These are phyloP conservation scores for Psilopogon haemacephalus DNA, from an alignment of 2,113 vertebrate species.

Conservation along the genomic window DNA sequence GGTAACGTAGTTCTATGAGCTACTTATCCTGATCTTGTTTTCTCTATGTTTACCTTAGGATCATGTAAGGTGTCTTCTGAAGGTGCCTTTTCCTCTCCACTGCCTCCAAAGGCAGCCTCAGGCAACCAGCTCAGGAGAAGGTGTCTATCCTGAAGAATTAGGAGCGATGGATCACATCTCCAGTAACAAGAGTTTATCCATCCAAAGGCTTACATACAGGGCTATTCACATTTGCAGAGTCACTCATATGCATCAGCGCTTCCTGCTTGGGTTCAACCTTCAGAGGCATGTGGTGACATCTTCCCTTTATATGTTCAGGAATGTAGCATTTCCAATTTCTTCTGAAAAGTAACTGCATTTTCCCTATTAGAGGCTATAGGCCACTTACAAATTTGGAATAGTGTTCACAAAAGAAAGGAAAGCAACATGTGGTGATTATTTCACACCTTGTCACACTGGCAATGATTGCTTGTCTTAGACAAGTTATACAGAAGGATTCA, in stretches of 20 bases:
- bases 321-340: not conserved
- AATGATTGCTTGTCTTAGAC: not conserved
- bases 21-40: not conserved
- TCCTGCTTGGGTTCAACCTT: accelerated
- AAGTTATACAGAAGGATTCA: not conserved
- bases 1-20: not conserved
- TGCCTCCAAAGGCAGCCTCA: not conserved
- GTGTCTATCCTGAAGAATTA: not conserved
- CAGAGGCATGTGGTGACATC: not conserved
- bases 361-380: not conserved
- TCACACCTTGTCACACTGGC: not conserved
- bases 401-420: not conserved
- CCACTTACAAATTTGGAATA: not conserved
- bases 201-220: accelerated
- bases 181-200: not conserved
- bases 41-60: accelerated
- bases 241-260: not conserved
- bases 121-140: not conserved
- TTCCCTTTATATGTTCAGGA: not conserved
- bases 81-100: not conserved
- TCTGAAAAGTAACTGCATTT: not conserved
- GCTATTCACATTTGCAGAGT: not conserved
- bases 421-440: not conserved
- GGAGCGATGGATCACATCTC: not conserved
- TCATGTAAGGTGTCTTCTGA: not conserved